Percentiles rank a stretch among this genome's conserved stretches.
Conservation (phyloP, 1,140 invertebrate genomes). For the Drosophila elegans region DNA sequence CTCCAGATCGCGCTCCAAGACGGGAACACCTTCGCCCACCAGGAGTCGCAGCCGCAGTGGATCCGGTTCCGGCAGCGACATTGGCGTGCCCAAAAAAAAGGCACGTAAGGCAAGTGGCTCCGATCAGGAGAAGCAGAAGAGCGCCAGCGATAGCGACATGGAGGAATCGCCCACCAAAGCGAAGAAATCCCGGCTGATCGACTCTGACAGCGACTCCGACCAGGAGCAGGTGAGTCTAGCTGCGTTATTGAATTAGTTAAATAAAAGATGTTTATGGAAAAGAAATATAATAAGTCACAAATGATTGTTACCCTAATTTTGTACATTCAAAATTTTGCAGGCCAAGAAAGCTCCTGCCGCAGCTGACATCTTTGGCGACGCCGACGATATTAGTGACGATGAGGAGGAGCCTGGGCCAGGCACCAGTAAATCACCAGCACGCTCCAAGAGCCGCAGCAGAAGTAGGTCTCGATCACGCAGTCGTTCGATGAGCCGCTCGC, state of each 20-base stretch:
- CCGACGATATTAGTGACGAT: conserved; percentile 95
- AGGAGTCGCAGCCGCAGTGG: conserved; percentile 66
- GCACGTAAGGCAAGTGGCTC: conserved; percentile 66
- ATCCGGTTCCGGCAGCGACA: conserved; percentile 84
- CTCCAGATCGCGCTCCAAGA: conserved; percentile 67
- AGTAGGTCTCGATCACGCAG: conserved; percentile 61
- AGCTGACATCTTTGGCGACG: conserved; percentile 96
- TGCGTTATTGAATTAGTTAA: too few species aligned
- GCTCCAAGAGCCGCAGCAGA: conserved; percentile 54
- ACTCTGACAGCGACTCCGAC: conserved; percentile 86
- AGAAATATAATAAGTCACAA: too few species aligned
- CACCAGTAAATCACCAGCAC: conserved; percentile 57
- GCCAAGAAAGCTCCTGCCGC: conserved; percentile 85
- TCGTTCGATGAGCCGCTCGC: conserved; percentile 64
- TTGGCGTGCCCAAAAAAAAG: conserved; percentile 69
- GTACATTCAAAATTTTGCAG: conserved; percentile 16
- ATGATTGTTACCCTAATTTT: too few species aligned
- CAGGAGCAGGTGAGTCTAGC: conserved; percentile 22
- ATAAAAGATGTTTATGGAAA: too few species aligned
- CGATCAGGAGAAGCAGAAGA: conserved; percentile 53
- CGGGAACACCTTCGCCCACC: conserved; percentile 64
- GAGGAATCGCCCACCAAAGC: conserved; percentile 67
- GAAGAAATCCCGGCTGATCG: conserved; percentile 85
- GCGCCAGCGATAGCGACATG: conserved; percentile 61
- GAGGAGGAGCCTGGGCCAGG: conserved; percentile 85